phyloP scores from a whole-genome alignment of 2,888 invertebrate species.

The Ochropleura leucogaster region DNA sequence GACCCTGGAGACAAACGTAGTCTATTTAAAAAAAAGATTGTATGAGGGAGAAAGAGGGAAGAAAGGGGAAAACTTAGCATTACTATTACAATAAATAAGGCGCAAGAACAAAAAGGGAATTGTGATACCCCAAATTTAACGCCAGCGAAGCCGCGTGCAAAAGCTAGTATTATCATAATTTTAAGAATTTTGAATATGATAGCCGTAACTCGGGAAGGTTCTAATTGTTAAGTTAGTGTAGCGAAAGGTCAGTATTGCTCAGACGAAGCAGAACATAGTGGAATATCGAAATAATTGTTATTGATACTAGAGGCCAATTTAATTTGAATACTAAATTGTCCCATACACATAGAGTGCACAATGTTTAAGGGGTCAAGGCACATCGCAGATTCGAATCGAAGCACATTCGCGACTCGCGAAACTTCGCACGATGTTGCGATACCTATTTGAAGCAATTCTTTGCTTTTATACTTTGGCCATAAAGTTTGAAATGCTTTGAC shows the following conservation, averaged over 20 bases:
- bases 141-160: no score
- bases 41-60: no score
- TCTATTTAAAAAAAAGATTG: no score
- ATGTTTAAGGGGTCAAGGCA: conserved; percentile 27
- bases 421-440: conserved; percentile 12
- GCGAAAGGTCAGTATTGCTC: conserved; percentile 1
- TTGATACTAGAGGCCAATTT: conserved; percentile 6
- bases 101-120: no score
- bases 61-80: no score
- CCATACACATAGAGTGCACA: conserved; percentile 6
- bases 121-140: no score
- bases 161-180: conserved; percentile 30
- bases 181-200: conserved; percentile 9
- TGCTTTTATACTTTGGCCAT: conserved; percentile 1
- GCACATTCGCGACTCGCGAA: conserved; percentile 11
- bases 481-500: conserved; percentile 17
- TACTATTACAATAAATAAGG: no score
- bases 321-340: conserved; percentile 14
- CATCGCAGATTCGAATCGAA: conserved; percentile 25
- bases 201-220: background rate
- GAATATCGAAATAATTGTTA: background rate
- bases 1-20: no score
- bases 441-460: background rate
- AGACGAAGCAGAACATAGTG: background rate
- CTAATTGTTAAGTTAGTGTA: conserved; percentile 30